Percentiles rank a stretch among this genome's conserved stretches.
Conservation (phyloP, 2,888 invertebrate species). For the Chaitophorus viminalis region DNA sequence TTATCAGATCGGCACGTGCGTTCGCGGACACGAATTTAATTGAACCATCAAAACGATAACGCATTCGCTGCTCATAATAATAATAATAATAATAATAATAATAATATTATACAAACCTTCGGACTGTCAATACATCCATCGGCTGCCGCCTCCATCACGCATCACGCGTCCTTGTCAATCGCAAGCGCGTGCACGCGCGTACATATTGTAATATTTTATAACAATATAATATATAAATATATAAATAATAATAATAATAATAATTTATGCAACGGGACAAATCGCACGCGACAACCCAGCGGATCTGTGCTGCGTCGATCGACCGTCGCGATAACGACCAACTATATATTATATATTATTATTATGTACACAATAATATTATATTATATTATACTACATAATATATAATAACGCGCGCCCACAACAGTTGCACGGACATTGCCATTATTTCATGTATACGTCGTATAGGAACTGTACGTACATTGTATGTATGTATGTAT, state of each 20-base stretch:
- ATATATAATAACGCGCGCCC: not conserved
- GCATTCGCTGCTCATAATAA: no score
- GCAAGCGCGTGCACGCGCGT: not conserved
- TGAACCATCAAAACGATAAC: conserved; percentile 45
- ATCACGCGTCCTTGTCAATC: no score
- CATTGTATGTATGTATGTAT: no score
- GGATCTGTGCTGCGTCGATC: not conserved
- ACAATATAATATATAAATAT: no score
- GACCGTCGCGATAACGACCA: not conserved
- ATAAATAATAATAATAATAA: no score
- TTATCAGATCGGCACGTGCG: conserved; percentile 34
- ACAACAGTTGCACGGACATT: no score
- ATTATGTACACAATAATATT: not conserved
- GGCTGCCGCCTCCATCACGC: no score
- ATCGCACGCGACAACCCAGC: conserved; percentile 15
- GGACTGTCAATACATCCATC: not conserved
- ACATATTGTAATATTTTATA: no score
- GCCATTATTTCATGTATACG: not conserved
- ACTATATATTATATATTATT: no score
- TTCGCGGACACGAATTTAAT: conserved; percentile 43
- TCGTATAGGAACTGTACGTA: no score
- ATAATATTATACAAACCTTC: not conserved
- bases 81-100: conserved; percentile 5
- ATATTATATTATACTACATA: not conserved
- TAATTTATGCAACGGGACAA: not conserved